phyloP scores from a whole-genome alignment of 2,797 vertebrate genomes.

The Malurus leucopterus region DNA sequence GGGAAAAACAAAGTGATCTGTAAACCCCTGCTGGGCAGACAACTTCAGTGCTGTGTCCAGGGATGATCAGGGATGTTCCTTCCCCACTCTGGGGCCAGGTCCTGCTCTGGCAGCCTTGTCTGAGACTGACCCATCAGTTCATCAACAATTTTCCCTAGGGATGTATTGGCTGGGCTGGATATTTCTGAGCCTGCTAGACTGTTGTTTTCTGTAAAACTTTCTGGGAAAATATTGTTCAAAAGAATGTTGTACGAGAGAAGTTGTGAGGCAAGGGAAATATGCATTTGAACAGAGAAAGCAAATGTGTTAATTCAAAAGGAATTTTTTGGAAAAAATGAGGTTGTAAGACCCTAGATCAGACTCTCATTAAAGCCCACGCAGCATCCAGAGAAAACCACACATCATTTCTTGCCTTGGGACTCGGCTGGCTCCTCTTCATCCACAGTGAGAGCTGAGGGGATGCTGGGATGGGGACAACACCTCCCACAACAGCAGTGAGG shows the following conservation, averaged over 20 bases:
- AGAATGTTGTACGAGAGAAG: neutral
- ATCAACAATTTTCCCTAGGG: neutral
- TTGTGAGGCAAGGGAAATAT: neutral
- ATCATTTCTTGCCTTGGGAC: neutral
- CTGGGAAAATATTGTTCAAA: neutral
- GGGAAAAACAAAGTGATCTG: neutral
- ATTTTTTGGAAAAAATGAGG: neutral
- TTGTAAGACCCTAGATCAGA: neutral
- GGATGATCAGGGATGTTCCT: neutral
- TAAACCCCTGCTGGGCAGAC: neutral
- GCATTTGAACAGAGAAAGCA: neutral
- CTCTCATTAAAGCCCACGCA: neutral
- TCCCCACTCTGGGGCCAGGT: neutral
- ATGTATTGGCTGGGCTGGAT: neutral
- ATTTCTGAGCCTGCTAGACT: neutral
- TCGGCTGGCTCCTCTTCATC: neutral
- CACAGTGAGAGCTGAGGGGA: neutral
- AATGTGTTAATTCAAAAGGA: slow-evolving; percentile 3
- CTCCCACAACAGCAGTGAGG: neutral
- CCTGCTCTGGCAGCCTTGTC: neutral
- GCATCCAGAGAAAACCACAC: neutral
- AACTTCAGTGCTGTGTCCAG: accelerated
- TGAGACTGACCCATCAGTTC: neutral
- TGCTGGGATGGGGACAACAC: accelerated
- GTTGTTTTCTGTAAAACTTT: neutral